These are phyloP conservation scores for Smithornis capensis DNA, from an alignment of 2,113 vertebrate species.

Conservation along the genomic window DNA sequence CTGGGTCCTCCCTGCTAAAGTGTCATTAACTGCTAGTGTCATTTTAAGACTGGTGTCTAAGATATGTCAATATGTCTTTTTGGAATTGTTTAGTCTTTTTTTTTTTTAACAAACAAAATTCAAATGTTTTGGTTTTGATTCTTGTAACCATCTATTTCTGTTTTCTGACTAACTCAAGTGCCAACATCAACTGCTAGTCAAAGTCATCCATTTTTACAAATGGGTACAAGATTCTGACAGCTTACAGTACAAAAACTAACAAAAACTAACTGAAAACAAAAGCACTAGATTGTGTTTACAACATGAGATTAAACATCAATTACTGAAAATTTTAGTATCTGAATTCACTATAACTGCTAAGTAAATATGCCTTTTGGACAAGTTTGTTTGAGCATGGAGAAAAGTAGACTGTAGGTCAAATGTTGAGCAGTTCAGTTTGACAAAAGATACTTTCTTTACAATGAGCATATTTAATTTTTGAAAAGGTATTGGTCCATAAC, in stretches of 20 bases:
- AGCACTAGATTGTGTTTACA: not conserved
- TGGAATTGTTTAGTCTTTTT: not conserved
- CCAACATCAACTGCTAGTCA: not conserved
- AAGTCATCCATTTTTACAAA: not conserved
- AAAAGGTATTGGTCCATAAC: fast-evolving
- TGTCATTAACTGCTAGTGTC: not conserved
- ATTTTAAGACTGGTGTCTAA: not conserved
- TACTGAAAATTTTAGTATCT: not conserved
- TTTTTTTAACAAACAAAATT: not conserved
- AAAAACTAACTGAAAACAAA: not conserved
- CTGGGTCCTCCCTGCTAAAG: not conserved
- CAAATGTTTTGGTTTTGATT: not conserved
- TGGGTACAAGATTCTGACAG: not conserved
- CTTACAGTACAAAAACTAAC: not conserved
- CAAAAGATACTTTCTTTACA: not conserved
- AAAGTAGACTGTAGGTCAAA: not conserved
- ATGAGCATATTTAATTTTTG: not conserved
- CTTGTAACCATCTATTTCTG: not conserved
- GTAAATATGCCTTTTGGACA: not conserved
- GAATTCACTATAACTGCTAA: not conserved
- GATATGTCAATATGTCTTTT: not conserved
- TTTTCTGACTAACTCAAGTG: not conserved
- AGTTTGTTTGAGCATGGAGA: not conserved
- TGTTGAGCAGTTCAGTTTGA: not conserved
- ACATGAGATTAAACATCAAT: not conserved